A percentile compares a stretch with the other conserved stretches of the same genome.
These are phyloP conservation scores for Cinclus cinclus DNA, from an alignment of 2,113 vertebrate genomes.

Conservation along the genomic window DNA sequence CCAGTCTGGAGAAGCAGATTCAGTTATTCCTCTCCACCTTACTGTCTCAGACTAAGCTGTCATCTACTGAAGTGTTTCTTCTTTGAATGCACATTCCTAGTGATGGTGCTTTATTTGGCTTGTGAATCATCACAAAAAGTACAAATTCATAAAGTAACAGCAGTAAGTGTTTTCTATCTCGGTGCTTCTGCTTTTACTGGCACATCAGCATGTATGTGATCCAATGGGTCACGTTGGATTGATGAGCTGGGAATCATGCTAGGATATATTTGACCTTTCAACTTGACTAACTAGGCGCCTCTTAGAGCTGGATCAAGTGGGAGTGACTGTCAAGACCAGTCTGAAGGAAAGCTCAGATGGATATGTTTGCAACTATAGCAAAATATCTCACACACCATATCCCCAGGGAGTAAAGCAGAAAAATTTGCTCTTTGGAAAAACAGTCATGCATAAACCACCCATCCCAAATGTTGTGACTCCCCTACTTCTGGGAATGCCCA, in stretches of 20 bases:
- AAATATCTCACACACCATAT: background rate
- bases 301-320: background rate
- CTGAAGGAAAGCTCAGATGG: background rate
- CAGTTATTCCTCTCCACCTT: background rate
- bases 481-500: background rate
- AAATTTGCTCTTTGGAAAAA: background rate
- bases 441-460: background rate
- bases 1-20: background rate
- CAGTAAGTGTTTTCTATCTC: background rate
- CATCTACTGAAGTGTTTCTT: background rate
- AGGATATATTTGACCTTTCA: background rate
- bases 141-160: background rate
- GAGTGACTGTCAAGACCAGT: background rate
- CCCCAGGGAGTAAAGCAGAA: background rate
- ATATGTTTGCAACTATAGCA: background rate
- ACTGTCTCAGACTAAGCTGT: background rate
- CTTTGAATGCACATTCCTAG: background rate
- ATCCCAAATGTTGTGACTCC: background rate
- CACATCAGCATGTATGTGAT: background rate
- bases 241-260: background rate
- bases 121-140: background rate
- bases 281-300: background rate
- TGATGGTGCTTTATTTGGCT: background rate
- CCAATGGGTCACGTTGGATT: background rate
- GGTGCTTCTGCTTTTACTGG: background rate